phyloP scores from a whole-genome alignment of 2,797 vertebrate species.

The Anableps anableps region DNA sequence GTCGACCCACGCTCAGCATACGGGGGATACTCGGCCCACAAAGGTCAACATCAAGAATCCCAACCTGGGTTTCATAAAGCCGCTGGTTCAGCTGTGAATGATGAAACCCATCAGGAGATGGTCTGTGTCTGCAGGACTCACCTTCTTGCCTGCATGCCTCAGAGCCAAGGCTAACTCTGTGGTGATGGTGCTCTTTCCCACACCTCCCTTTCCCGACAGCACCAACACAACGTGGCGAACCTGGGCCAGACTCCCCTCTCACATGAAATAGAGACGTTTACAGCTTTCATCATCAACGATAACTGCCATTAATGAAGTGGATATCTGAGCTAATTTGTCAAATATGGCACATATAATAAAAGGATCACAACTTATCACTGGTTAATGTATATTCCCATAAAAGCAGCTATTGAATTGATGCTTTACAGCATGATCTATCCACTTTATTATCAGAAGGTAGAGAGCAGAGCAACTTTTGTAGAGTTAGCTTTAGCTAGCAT shows the following conservation, averaged over 20 bases:
- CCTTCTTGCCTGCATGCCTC: constrained; percentile 87
- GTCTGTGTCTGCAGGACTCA: constrained; percentile 56
- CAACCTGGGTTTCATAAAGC: constrained; percentile 82
- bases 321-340: too few relatives aligned
- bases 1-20: constrained; percentile 85
- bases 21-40: constrained; percentile 95
- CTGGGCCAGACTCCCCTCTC: constrained; percentile 77
- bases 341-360: background rate
- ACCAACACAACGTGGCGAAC: constrained; percentile 88
- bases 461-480: background rate
- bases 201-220: constrained; percentile 95
- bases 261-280: constrained; percentile 24
- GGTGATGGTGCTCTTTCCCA: constrained; percentile 95
- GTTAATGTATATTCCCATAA: background rate
- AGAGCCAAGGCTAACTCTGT: constrained; percentile 90
- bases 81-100: too few relatives aligned
- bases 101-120: background rate
- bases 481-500: constrained; percentile 30
- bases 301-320: too few relatives aligned
- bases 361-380: background rate
- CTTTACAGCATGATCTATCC: background rate
- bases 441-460: background rate
- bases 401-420: background rate
- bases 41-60: constrained; percentile 93
- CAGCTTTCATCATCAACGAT: background rate